phyloP scores from a whole-genome alignment of 2,888 invertebrate species.

The Microctonus hyperodae region DNA sequence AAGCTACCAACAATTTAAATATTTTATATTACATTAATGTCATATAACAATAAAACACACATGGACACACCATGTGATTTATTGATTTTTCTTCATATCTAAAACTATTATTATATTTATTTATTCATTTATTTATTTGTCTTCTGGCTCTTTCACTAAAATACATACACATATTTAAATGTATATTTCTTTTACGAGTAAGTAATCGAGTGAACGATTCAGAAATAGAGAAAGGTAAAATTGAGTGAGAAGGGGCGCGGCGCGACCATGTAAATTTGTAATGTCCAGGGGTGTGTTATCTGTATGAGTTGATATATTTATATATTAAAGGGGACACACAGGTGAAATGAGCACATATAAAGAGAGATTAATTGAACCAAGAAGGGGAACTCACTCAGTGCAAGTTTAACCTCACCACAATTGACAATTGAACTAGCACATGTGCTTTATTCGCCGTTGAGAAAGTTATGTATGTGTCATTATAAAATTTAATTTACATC shows the following conservation, averaged over 20 bases:
- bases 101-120: no score
- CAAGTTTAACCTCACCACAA: neutral
- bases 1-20: constrained; percentile 9
- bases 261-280: constrained; percentile 20
- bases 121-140: no score
- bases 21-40: no score
- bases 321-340: neutral
- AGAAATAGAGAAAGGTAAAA: constrained; percentile 21
- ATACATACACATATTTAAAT: neutral
- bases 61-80: constrained; percentile 16
- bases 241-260: constrained; percentile 6
- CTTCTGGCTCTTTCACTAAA: neutral
- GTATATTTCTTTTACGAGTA: constrained; percentile 6
- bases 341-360: constrained; percentile 13
- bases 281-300: constrained; percentile 19
- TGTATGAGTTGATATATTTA: neutral
- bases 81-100: constrained; percentile 15
- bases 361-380: constrained; percentile 3
- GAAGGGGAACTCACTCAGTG: neutral
- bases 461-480: neutral
- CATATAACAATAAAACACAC: neutral
- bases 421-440: neutral
- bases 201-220: constrained; percentile 12
- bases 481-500: neutral
- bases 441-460: neutral